Evolutionary conservation across 2,888 invertebrate genomes (phyloP).

Genomic region (Clistopyga incitator): DNA sequence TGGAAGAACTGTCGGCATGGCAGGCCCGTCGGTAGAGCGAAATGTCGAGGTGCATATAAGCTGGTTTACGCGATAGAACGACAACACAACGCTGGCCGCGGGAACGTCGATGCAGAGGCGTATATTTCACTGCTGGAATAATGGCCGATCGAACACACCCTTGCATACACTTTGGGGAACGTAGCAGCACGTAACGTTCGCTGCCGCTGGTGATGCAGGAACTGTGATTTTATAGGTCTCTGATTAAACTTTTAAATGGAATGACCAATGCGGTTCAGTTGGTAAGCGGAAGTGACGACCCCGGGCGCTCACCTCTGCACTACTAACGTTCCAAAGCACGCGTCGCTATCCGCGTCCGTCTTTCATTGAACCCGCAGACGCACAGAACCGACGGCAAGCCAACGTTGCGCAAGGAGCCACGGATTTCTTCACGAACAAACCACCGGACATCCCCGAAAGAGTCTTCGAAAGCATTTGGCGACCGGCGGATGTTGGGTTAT

Average conservation of each 20-base stretch:
- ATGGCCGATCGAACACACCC: constrained; percentile 79
- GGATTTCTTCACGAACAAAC: constrained; percentile 2
- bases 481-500: constrained; percentile 33
- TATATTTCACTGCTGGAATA: constrained; percentile 75
- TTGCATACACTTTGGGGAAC: constrained; percentile 67
- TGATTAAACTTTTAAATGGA: constrained; percentile 84
- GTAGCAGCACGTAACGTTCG: constrained; percentile 14
- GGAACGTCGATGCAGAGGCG: constrained; percentile 71
- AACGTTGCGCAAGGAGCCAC: neutral
- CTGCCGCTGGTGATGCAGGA: constrained; percentile 57
- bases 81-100: constrained; percentile 28
- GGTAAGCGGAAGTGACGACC: constrained; percentile 84
- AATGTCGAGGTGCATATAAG: constrained; percentile 29
- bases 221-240: constrained; percentile 82
- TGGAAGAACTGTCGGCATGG: neutral
- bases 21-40: constrained; percentile 33
- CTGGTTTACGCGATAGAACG: neutral
- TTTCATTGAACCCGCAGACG: neutral
- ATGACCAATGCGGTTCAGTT: constrained; percentile 81
- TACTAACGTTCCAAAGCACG: constrained; percentile 80
- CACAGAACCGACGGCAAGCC: neutral
- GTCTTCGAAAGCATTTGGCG: constrained; percentile 8
- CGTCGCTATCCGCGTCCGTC: constrained; percentile 53
- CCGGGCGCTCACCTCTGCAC: constrained; percentile 84
- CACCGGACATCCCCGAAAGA: constrained; percentile 41